phyloP scores from a whole-genome alignment of 2,113 vertebrate genomes.

The Neopipo cinnamomea region DNA sequence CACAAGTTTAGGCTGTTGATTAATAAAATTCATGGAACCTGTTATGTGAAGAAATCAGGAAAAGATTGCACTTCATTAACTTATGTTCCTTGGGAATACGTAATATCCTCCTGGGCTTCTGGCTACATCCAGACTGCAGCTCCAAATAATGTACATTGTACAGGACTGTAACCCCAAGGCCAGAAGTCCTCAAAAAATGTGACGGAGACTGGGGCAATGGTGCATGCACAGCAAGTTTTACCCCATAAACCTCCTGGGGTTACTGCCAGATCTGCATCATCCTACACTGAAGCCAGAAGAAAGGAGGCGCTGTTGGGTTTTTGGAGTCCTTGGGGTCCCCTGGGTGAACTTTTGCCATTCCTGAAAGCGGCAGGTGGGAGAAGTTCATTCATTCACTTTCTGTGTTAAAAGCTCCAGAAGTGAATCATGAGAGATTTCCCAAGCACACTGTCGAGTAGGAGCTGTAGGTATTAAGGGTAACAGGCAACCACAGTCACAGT shows the following conservation, averaged over 20 bases:
- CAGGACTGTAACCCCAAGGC: neutral
- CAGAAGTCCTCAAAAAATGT: neutral
- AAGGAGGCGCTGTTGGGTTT: neutral
- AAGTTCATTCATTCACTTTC: neutral
- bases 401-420: neutral
- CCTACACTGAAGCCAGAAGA: neutral
- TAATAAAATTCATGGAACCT: neutral
- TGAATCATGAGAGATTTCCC: neutral
- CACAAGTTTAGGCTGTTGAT: neutral
- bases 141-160: neutral
- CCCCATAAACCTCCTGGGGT: neutral
- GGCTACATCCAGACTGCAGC: neutral
- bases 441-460: neutral
- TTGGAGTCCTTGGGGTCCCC: neutral
- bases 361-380: neutral
- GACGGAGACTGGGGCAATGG: fast-evolving
- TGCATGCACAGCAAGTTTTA: neutral
- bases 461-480: neutral
- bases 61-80: neutral
- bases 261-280: neutral
- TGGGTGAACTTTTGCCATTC: neutral
- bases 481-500: fast-evolving
- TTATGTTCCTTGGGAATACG: neutral
- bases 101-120: neutral
- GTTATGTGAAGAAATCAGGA: neutral